Evolutionary conservation across 2,888 invertebrate genomes (phyloP), one percentile per base, ranked within the genome.

Genomic region (Pilophorus perplexus): DNA sequence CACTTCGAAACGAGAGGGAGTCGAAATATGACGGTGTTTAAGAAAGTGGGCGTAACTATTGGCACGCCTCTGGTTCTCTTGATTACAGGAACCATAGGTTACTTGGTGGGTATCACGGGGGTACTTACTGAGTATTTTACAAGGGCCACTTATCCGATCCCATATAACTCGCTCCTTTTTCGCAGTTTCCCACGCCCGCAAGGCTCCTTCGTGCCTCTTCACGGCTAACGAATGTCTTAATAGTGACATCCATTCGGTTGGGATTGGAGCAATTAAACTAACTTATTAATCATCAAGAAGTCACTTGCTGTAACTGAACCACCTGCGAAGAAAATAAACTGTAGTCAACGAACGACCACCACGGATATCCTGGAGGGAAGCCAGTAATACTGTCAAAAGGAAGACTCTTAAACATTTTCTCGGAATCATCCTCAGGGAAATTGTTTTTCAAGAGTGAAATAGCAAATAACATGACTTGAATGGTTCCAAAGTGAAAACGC

Each of bases 101-200:
- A 48, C 48, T n/a, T 22, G 23, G 16, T 23, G 50, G 14, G 27
- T 27, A n/a, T 22, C 23, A 10, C 44, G 8, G n/a, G 22, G 16
- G n/a, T 27, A 50, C 50, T 50, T 50, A 50, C 50, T 6, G 57
- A 25, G 42, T 57, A 57, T 57, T 57, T 57, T 28, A 57, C 57
- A 57, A 38, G 57, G 57, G 23, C 20, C 40, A 22, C 42, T 57
- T 23, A 42, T 25, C 57, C 40, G 57, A 57, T 40, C 57, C 57
- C 38, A 42, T 57, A 55, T 55, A 40, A 57, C 16, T n/a, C 44
- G 10, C 44, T 20, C 18, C 57, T 57, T 57, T 57, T 57, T 57
- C 57, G 40, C 55, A 40, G 37, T 57, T 57, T 57, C 57, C 57
- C 57, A 57, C 57, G 57, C 57, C 37, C 57, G 16, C 33, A 18